phyloP scores from a whole-genome alignment of 2,888 invertebrate genomes.

The Eristalis pertinax region DNA sequence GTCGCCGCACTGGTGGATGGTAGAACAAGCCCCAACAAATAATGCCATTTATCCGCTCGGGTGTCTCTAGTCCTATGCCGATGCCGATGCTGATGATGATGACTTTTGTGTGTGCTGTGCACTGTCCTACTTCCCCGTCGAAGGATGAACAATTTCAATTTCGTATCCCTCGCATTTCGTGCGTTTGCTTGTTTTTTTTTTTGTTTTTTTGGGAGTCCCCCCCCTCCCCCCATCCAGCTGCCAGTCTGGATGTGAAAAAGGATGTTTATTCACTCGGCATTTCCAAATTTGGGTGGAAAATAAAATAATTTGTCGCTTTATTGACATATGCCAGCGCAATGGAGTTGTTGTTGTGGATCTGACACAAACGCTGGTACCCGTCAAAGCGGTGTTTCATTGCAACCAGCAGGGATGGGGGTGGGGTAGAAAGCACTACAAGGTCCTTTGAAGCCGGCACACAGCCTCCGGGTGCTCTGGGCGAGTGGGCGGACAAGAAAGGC shows the following conservation, averaged over 20 bases:
- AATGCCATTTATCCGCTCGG: constrained; percentile 56
- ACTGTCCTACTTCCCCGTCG: not conserved
- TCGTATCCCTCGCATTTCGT: constrained; percentile 28
- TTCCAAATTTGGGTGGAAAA: constrained; percentile 59
- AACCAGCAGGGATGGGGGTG: not conserved
- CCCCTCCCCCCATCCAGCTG: no score
- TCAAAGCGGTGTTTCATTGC: constrained; percentile 22
- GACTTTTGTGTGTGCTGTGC: constrained; percentile 18
- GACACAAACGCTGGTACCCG: not conserved
- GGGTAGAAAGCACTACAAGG: not conserved
- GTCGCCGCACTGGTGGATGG: constrained; percentile 22
- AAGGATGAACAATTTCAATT: constrained; percentile 61
- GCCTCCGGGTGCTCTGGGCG: no score
- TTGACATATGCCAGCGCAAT: constrained; percentile 38
- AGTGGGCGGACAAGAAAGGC: not conserved
- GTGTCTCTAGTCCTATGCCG: constrained; percentile 51
- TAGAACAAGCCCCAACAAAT: constrained; percentile 50
- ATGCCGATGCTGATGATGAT: constrained; percentile 38
- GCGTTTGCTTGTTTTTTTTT: not conserved
- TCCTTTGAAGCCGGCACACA: not conserved
- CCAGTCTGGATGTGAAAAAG: constrained; percentile 53
- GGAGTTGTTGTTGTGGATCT: not conserved
- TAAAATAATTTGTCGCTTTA: constrained; percentile 48
- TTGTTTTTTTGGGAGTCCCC: not conserved
- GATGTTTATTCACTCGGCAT: constrained; percentile 54